These are phyloP conservation scores for Oxygymnocypris stewartii DNA, from an alignment of 2,113 vertebrate genomes.

Conservation along the genomic window DNA sequence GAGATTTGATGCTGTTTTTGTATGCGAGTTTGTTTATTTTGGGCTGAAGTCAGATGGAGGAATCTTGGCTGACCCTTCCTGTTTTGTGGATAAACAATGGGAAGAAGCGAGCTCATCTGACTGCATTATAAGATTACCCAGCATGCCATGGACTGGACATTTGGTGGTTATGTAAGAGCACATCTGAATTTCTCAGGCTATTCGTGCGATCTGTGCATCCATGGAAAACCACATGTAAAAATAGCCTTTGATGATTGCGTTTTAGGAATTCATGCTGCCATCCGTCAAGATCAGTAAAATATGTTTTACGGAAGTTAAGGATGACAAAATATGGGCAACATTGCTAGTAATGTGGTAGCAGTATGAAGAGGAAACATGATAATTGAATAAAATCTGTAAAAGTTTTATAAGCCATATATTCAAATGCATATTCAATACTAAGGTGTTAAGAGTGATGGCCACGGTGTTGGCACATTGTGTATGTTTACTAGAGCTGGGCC, in stretches of 20 bases:
- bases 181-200: conserved; percentile 43
- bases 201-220: conserved; percentile 3
- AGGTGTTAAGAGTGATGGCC: neutral
- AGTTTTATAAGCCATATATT: too few relatives aligned
- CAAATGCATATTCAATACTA: neutral
- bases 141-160: conserved; percentile 53
- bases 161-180: conserved; percentile 66
- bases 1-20: neutral
- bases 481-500: neutral
- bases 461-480: too few relatives aligned
- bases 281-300: neutral
- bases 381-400: too few relatives aligned
- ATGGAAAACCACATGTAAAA: conserved; percentile 5
- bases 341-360: too few relatives aligned
- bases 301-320: neutral
- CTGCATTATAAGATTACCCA: conserved; percentile 45
- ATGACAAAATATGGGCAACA: neutral
- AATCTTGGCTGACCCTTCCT: conserved; percentile 19
- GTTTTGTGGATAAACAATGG: conserved; percentile 35
- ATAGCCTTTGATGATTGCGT: conserved; percentile 25
- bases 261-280: neutral
- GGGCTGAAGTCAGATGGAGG: conserved; percentile 5
- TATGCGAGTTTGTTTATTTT: conserved; percentile 3
- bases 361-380: too few relatives aligned
- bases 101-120: conserved; percentile 27